A percentile compares a stretch with the other conserved stretches of the same genome.
Evolutionary conservation across 1,140 invertebrate species (phyloP).

Genomic region (Whitmania pigra): DNA sequence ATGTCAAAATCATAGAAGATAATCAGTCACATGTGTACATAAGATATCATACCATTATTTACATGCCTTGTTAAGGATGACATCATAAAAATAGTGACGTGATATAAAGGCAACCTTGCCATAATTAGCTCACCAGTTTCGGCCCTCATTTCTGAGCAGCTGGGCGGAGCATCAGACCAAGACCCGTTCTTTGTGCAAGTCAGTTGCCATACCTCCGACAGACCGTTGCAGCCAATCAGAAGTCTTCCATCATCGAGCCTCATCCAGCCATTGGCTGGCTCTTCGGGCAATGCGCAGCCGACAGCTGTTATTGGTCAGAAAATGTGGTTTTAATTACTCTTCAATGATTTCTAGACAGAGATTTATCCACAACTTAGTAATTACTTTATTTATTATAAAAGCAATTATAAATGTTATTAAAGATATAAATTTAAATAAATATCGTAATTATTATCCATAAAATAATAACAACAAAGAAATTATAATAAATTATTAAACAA

Average conservation of each 20-base stretch:
- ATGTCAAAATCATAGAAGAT: too few species aligned
- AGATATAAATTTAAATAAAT: not conserved
- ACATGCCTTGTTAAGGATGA: too few species aligned
- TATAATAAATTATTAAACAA: too few species aligned
- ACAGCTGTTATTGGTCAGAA: constrained; percentile 1
- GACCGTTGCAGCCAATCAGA: constrained; percentile 13
- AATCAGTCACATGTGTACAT: too few species aligned
- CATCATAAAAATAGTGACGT: too few species aligned
- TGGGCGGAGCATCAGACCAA: constrained; percentile 6
- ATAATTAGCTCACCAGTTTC: too few species aligned
- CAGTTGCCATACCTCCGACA: constrained; percentile 1
- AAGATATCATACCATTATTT: too few species aligned
- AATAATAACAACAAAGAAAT: too few species aligned
- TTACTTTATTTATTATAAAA: not conserved
- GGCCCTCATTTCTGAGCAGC: constrained; percentile 3
- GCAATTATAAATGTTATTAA: not conserved
- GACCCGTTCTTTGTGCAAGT: constrained; percentile 9
- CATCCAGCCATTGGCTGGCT: constrained; percentile 14
- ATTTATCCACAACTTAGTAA: not conserved
- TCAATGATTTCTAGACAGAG: not conserved
- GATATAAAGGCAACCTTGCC: too few species aligned
- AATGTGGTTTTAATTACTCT: not conserved
- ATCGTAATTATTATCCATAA: too few species aligned
- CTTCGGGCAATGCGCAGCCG: not conserved
- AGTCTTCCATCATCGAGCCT: not conserved